These are phyloP conservation scores for Clanis bilineata DNA, from an alignment of 2,888 invertebrate species.

Conservation along the genomic window DNA sequence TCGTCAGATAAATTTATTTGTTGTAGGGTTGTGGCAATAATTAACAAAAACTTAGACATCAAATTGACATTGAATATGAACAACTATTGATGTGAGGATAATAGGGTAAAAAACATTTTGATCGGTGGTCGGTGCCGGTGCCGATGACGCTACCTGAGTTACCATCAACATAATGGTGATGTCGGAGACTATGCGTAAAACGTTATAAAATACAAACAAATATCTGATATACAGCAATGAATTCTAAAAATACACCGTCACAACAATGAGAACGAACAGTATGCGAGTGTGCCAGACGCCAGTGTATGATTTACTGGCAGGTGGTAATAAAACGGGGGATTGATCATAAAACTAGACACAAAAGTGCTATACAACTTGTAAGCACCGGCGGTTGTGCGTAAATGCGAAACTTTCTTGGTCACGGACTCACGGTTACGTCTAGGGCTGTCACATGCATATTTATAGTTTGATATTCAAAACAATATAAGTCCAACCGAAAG, in stretches of 20 bases:
- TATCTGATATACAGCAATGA: background rate
- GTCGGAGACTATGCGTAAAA: too few relatives aligned
- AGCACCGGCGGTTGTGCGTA: slow-evolving; percentile 14
- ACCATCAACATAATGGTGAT: too few relatives aligned
- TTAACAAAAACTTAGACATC: too few relatives aligned
- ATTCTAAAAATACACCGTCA: slow-evolving; percentile 4
- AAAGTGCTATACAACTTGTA: slow-evolving; percentile 21
- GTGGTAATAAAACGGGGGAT: slow-evolving; percentile 19
- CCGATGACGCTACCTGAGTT: too few relatives aligned
- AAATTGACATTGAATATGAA: too few relatives aligned
- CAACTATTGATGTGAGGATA: too few relatives aligned
- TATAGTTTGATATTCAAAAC: background rate
- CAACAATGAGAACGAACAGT: slow-evolving; percentile 1
- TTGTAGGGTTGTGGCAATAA: too few relatives aligned
- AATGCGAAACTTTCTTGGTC: slow-evolving; percentile 20
- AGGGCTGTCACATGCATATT: slow-evolving; percentile 10
- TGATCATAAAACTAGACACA: slow-evolving; percentile 21
- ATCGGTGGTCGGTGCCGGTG: too few relatives aligned
- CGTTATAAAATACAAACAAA: too few relatives aligned
- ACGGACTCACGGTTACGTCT: background rate
- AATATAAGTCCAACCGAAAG: background rate
- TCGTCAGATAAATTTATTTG: too few relatives aligned
- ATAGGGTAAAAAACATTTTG: too few relatives aligned
- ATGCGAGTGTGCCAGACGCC: background rate
- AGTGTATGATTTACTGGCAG: slow-evolving; percentile 11